Evolutionary conservation across 2,113 vertebrate species (phyloP), one percentile per base, ranked within the genome.

Genomic region (Tauraco erythrolophus): DNA sequence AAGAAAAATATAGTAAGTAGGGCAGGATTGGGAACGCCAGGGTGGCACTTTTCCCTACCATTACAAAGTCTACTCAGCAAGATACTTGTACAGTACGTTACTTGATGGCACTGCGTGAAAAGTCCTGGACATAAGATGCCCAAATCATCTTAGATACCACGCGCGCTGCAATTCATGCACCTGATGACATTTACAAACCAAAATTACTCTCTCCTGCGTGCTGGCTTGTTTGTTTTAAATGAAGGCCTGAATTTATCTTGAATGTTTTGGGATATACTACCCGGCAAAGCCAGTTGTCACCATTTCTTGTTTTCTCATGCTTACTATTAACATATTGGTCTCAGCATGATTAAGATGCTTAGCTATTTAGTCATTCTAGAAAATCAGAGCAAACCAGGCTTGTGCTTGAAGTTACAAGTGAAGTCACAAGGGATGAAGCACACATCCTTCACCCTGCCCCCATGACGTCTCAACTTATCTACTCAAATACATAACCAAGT

Each of bases 101-200:
- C 57, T 89, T 2, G 4, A 50, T n/a, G 77, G 11, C 83, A 41
- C 72, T 53, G 4, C 2, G 51, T 19, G 37, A 58, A 93, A 68
- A 75, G 79, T 64, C 28, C 28, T n/a, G 43, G 76, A 53, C 19
- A 37, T 30, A 46, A 92, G 76, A 81, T 71, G 48, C 24, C 71
- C 43, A 43, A 71, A 66, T 48, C 25, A 37, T 77, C 82, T 10
- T 45, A 22, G 0, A 0, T 5, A 43, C 56, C 54, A 22, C 4
- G 0, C 1, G 10, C 45, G 45, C 4, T 43, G 19, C 24, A n/a
- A 33, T 58, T 77, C 33, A 28, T 16, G 22, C 3, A 22, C 19
- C 39, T 41, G 28, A 28, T 6, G n/a, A 60, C 25, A 27, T 22
- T 14, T 21, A 24, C 31, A 74, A 51, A 74, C 11, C 43, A 84